Percentiles rank a stretch among this genome's conserved stretches.
Evolutionary conservation across 2,888 invertebrate species (phyloP).

Genomic region (Lymantria dispar): DNA sequence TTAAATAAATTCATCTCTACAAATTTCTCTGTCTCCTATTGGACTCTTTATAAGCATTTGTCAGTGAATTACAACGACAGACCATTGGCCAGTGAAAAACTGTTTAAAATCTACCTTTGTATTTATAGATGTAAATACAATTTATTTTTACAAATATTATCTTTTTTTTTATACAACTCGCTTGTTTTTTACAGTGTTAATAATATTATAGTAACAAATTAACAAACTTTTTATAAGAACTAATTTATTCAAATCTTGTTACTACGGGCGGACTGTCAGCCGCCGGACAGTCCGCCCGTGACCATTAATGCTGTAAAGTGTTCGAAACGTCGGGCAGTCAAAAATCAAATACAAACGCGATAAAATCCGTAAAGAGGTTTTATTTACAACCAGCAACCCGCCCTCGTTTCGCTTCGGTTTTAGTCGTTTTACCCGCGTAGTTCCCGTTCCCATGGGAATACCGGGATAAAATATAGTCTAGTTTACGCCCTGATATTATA

Average conservation of each 20-base stretch:
- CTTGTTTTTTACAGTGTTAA: neutral
- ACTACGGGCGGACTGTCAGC: too few species aligned
- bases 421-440: too few species aligned
- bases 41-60: slow-evolving; percentile 79
- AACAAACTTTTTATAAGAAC: neutral
- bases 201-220: neutral
- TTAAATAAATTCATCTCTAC: slow-evolving; percentile 36
- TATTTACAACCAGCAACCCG: too few species aligned
- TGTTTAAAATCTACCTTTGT: slow-evolving; percentile 49
- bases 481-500: too few species aligned
- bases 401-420: too few species aligned
- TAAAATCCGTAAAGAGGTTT: too few species aligned
- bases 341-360: too few species aligned
- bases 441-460: too few species aligned
- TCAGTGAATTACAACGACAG: slow-evolving; percentile 80
- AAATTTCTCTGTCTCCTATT: slow-evolving; percentile 43
- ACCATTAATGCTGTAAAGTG: too few species aligned
- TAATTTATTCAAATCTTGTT: neutral
- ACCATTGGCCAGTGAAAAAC: slow-evolving; percentile 64
- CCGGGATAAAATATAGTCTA: too few species aligned
- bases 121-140: slow-evolving; percentile 31
- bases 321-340: too few species aligned
- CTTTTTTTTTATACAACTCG: neutral
- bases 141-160: slow-evolving; percentile 16
- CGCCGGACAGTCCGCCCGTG: too few species aligned